Base-by-base conservation (phyloP, 2,113 vertebrate genomes). In the Zosterops pallidus region DNA sequence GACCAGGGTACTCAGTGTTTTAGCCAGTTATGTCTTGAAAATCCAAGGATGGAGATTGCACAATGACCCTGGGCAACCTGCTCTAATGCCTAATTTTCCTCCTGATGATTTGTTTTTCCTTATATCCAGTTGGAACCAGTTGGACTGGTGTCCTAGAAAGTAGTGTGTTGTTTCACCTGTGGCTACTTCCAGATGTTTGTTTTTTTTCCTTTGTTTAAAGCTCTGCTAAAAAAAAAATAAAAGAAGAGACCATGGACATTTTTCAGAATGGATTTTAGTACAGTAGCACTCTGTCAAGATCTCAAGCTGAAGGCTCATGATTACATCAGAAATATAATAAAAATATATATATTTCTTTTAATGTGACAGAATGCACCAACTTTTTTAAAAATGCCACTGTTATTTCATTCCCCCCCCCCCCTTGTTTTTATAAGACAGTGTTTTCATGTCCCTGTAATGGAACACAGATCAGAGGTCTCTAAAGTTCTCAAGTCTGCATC, bases 361-460 rank as follows among this genome's bases (percentile, higher is more conserved):
- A 23, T 19, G 14, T 50, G 10, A 14, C 26, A 76, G 42, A 80
- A 77, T 35, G 16, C 26, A 70, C 22, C 46, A 93, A 35, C 63
- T 59, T 92, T 89, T 86, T 47, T 7, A 81, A 90, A 92, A 79
- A 39, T 14, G n/a, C 17, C 2, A 22, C 16, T 44, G 39, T 64
- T 84, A 41, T 59, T 92, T 90, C 3, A 10, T 82, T 59, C 21
- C 0, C 0, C 9, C 39, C 0, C 8, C 39, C 4, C 0, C 20
- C 14, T 55, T 77, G n/a, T 85, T 85, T 87, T 92, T 53, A 42
- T 74, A 25, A 92, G 62, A 33, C 35, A 33, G 3, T 57, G 31
- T n/a, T 88, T 92, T 92, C 62, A 64, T 8, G 13, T 68, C 20
- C 17, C 39, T 70, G 50, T 74, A 77, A 70, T 16, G 23, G 71